Base-by-base conservation (phyloP, 2,113 vertebrate species). In the Ariopsis seemanni region DNA sequence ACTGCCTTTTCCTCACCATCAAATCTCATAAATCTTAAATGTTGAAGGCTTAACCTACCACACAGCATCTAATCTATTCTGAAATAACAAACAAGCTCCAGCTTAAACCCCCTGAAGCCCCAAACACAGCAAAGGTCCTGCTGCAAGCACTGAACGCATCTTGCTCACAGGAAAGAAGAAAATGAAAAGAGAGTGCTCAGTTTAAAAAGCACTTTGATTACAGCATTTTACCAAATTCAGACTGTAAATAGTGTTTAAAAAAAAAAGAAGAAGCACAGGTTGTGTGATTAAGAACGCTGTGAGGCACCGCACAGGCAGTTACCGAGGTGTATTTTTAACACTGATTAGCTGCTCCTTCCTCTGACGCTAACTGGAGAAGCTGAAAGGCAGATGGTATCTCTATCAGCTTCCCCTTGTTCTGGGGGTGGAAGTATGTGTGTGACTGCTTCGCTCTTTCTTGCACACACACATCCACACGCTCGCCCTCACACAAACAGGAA, bases 301-400 rank as follows among this genome's bases (percentile, higher is more conserved):
- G 71, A 83, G 25, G 84, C 17, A 42, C 60, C 0, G 60, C 50
- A 83, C 30, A n/a, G 30, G 22, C 69, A 83, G 65, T 67, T 27
- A 63, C 87, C 18, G 60, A 79, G 86, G 67, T 87, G 65, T 81
- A 82, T 87, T 88, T 84, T 89, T 85, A 89, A 84, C 82, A 86
- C 67, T 84, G 82, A 85, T 89, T 77, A 82, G 86, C 34, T 50
- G 79, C 72, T 25, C 57, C 86, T 88, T 90, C 86, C 84, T 77
- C 75, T 87, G 78, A 88, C 52, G 74, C 88, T 88, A 88, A 86
- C 71, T 85, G 71, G 79, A 87, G 72, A 78, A 58, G 84, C 83
- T 83, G 79, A 90, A 85, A 87, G 50, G 57, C 88, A 89, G 86
- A 87, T 83, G 80, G 90, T 55, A 65, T 89, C 85, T 87, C 83